A percentile compares a stretch with the other conserved stretches of the same genome.
phyloP scores from a whole-genome alignment of 2,888 invertebrate genomes.

The Dynastes grantii region DNA sequence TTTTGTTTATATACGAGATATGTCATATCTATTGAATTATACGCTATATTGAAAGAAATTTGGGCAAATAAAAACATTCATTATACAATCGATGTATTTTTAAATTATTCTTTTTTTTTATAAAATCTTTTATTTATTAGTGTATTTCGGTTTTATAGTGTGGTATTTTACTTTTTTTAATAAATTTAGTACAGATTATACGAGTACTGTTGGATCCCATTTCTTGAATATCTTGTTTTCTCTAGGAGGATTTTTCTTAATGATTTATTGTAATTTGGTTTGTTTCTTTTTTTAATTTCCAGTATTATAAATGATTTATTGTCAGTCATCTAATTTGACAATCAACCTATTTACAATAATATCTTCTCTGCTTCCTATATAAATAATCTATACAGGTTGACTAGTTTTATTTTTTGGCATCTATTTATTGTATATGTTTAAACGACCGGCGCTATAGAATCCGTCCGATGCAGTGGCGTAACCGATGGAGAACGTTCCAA shows the following conservation, averaged over 20 bases:
- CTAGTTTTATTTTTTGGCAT: conserved; percentile 51
- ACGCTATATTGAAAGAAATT: conserved; percentile 49
- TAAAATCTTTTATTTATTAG: conserved; percentile 32
- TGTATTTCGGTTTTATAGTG: conserved; percentile 21
- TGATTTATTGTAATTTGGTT: conserved; percentile 42
- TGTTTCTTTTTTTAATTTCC: conserved; percentile 49
- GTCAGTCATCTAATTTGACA: conserved; percentile 69
- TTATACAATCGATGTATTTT: conserved; percentile 42
- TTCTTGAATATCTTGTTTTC: conserved; percentile 34
- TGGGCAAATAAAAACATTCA: conserved; percentile 33
- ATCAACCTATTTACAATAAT: conserved; percentile 59
- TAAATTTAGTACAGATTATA: conserved; percentile 6
- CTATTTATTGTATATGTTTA: conserved; percentile 58
- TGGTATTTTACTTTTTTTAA: conserved; percentile 14
- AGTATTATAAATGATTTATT: conserved; percentile 63
- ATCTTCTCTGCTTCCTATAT: conserved; percentile 52
- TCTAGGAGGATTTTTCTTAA: conserved; percentile 28
- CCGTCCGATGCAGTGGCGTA: conserved; percentile 75
- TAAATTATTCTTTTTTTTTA: conserved; percentile 18
- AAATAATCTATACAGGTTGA: conserved; percentile 58
- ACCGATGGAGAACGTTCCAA: conserved; percentile 73
- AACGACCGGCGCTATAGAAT: conserved; percentile 74
- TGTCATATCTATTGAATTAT: conserved; percentile 66
- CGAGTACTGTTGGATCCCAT: conserved; percentile 29
- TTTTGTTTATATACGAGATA: conserved; percentile 61